These are phyloP conservation scores for Daktulosphaira vitifoliae DNA, from an alignment of 1,140 invertebrate species.

Conservation along the genomic window DNA sequence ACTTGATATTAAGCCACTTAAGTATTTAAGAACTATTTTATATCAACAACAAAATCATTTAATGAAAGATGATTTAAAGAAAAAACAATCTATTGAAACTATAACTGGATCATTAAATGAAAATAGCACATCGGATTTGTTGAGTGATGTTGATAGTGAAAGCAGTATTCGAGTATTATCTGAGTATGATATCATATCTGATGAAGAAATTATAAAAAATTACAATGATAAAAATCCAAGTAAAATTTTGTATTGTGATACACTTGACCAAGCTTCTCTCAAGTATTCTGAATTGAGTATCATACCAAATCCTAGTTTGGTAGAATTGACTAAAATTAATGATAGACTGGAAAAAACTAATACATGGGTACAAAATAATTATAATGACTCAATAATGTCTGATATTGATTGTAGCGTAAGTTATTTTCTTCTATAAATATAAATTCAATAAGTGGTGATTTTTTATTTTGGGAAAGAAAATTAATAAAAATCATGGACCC, in stretches of 20 bases:
- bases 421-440: no score
- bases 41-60: no score
- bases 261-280: background rate
- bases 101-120: no score
- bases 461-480: no score
- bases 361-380: background rate
- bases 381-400: background rate
- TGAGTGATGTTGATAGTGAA: conserved; percentile 6
- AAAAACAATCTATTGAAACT: no score
- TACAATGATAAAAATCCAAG: background rate
- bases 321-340: background rate
- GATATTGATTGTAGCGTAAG: no score
- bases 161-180: conserved; percentile 12
- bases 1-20: conserved; percentile 16
- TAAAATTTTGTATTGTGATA: conserved; percentile 7
- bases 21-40: conserved; percentile 19
- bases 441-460: no score
- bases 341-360: background rate
- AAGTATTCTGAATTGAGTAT: background rate
- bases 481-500: no score
- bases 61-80: no score
- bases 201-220: background rate
- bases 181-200: conserved; percentile 4
- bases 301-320: background rate
- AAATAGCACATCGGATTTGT: conserved; percentile 2